A percentile compares a stretch with the other conserved stretches of the same genome.
These are phyloP conservation scores for Mus spretus DNA, from an alignment of 2,797 vertebrate genomes.

Conservation along the genomic window DNA sequence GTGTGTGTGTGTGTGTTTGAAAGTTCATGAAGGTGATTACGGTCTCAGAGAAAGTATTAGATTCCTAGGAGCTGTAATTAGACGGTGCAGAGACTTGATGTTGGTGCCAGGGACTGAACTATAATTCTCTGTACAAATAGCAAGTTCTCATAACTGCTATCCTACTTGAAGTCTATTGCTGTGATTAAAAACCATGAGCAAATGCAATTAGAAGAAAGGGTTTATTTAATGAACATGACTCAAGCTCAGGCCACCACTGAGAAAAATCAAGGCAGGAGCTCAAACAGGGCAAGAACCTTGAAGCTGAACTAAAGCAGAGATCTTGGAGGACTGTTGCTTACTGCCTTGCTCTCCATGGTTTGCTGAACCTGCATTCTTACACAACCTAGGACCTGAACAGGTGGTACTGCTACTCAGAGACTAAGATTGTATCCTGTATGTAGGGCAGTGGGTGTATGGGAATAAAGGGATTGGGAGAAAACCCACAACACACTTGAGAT, in stretches of 20 bases:
- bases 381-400: neutral
- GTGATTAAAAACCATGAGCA: neutral
- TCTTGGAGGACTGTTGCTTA: neutral
- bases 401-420: neutral
- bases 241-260: neutral
- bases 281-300: neutral
- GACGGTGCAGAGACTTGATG: neutral
- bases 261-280: neutral
- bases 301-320: neutral
- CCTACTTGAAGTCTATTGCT: neutral
- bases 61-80: neutral
- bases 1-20: neutral
- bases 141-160: neutral
- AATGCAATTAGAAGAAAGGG: no score
- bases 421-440: neutral
- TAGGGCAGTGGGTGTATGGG: no score
- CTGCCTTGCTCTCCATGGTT: neutral
- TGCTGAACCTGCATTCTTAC: neutral
- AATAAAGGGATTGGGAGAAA: no score
- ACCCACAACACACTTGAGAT: no score
- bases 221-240: neutral
- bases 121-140: neutral
- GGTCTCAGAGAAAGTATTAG: neutral
- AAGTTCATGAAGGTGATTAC: neutral
- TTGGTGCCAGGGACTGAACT: neutral